Percentiles rank a stretch among this genome's conserved stretches.
Conservation (phyloP, 2,888 invertebrate species). For the Drymonia ruficornis region DNA sequence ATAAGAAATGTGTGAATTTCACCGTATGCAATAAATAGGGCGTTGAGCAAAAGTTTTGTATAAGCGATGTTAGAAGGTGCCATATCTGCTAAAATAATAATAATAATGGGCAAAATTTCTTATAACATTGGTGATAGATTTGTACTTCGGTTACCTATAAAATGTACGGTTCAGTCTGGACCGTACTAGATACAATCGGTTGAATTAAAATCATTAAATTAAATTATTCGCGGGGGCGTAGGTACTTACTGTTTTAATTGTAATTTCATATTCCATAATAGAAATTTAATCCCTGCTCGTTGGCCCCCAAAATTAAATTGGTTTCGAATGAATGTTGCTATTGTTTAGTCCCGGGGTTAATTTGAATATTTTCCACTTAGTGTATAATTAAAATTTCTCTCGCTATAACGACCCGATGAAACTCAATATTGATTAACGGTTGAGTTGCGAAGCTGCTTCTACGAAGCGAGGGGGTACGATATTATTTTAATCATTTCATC, state of each 20-base stretch:
- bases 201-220: neutral
- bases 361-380: conserved; percentile 62
- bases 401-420: conserved; percentile 9
- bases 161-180: no score
- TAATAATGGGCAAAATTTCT: no score
- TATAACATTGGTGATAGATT: no score
- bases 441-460: neutral
- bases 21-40: no score
- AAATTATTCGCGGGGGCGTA: neutral
- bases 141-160: no score
- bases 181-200: no score
- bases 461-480: neutral
- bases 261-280: conserved; percentile 8
- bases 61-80: no score
- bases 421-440: conserved; percentile 29
- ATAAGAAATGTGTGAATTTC: no score
- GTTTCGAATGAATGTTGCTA: conserved; percentile 37
- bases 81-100: no score
- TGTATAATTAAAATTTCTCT: conserved; percentile 51
- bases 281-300: conserved; percentile 27
- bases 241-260: conserved; percentile 2
- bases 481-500: neutral
- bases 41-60: no score
- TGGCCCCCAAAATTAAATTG: conserved; percentile 38
- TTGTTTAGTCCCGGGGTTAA: conserved; percentile 49